A percentile compares a stretch with the other conserved stretches of the same genome.
Conservation (phyloP, 2,113 vertebrate species). For the Chitala chitala region DNA sequence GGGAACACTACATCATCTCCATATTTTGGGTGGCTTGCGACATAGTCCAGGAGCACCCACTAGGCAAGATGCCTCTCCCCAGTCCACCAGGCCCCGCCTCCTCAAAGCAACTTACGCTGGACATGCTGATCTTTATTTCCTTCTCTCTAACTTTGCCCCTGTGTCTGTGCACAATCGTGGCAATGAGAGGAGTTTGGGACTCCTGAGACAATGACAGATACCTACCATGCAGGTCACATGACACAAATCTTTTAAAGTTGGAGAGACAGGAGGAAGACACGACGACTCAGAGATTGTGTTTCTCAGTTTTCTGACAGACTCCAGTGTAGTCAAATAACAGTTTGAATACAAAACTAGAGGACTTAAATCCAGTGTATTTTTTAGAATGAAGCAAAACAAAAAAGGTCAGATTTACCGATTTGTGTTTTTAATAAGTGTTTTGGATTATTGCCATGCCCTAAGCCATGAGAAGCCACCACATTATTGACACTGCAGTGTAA, state of each 20-base stretch:
- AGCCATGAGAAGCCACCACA: conserved; percentile 31
- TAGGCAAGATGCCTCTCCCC: neutral
- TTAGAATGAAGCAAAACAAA: conserved; percentile 38
- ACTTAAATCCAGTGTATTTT: conserved; percentile 34
- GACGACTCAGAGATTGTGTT: neutral
- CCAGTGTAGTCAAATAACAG: neutral
- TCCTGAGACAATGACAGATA: conserved; percentile 32
- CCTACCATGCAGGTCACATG: conserved; percentile 34
- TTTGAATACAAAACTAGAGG: neutral
- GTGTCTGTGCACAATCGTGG: neutral
- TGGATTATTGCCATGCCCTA: conserved; percentile 33
- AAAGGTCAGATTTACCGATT: conserved; percentile 36
- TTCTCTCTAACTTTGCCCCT: neutral
- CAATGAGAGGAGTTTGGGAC: conserved; percentile 43
- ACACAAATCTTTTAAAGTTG: conserved; percentile 13
- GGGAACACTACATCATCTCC: conserved; percentile 62
- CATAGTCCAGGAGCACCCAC: neutral
- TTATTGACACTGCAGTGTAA: conserved; percentile 47
- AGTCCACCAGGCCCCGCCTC: conserved; percentile 25
- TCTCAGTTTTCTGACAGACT: neutral
- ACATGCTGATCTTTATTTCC: neutral
- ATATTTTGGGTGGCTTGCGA: conserved; percentile 22
- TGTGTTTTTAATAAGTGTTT: conserved; percentile 31
- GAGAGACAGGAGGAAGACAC: neutral
- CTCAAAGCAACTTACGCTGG: neutral